Percentiles rank a stretch among this genome's conserved stretches.
These are phyloP conservation scores for Eulithis prunata DNA, from an alignment of 2,888 invertebrate species.

Conservation along the genomic window DNA sequence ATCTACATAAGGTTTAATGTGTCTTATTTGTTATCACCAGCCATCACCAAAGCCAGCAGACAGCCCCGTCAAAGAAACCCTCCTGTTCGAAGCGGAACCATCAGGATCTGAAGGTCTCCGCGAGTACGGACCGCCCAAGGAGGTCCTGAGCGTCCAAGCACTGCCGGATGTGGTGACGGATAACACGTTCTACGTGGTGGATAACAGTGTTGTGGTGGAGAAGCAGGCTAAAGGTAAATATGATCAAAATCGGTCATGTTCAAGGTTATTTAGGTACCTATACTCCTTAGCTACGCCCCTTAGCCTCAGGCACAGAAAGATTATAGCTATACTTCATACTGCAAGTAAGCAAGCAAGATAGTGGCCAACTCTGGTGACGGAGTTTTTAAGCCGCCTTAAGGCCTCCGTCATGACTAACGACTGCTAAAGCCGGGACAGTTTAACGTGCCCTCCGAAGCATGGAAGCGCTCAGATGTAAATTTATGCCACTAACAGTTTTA, in stretches of 20 bases:
- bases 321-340: too few relatives aligned
- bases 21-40: neutral
- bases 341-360: too few relatives aligned
- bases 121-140: slow-evolving; percentile 79
- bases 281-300: too few relatives aligned
- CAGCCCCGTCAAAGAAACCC: slow-evolving; percentile 69
- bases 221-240: slow-evolving; percentile 18
- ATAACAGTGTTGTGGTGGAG: slow-evolving; percentile 35
- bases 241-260: neutral
- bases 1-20: neutral
- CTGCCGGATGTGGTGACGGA: slow-evolving; percentile 66
- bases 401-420: too few relatives aligned
- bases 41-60: slow-evolving; percentile 62
- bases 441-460: too few relatives aligned
- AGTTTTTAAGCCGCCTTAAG: too few relatives aligned
- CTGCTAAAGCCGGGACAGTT: too few relatives aligned
- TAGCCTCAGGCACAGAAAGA: too few relatives aligned
- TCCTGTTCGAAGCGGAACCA: slow-evolving; percentile 70
- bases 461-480: too few relatives aligned
- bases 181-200: slow-evolving; percentile 56
- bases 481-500: too few relatives aligned
- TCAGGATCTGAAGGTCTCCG: slow-evolving; percentile 78
- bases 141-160: slow-evolving; percentile 59
- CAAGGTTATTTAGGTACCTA: too few relatives aligned
- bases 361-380: too few relatives aligned